phyloP scores from a whole-genome alignment of 2,113 vertebrate genomes.

The Zosterops lateralis region DNA sequence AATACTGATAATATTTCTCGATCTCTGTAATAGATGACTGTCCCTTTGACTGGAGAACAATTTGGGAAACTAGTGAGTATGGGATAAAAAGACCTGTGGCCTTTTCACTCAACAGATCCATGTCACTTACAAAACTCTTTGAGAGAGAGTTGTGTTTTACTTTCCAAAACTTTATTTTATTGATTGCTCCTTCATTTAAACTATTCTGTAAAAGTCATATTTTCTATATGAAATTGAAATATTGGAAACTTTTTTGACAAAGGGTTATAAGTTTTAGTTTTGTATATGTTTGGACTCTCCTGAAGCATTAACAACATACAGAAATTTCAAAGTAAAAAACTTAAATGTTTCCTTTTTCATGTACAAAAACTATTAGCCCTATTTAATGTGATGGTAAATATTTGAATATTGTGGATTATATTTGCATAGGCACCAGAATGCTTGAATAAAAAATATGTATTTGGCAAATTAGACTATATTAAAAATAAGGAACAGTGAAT shows the following conservation, averaged over 20 bases:
- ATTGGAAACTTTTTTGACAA: neutral
- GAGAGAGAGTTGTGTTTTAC: neutral
- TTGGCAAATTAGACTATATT: neutral
- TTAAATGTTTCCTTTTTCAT: neutral
- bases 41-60: neutral
- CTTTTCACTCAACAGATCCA: neutral
- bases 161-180: neutral
- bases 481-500: neutral
- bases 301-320: neutral
- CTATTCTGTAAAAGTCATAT: neutral
- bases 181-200: neutral
- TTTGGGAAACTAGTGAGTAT: neutral
- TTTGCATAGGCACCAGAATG: neutral
- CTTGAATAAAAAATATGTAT: neutral
- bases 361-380: neutral
- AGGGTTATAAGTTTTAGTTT: neutral
- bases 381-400: neutral
- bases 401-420: neutral
- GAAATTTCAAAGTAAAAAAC: neutral
- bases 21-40: neutral
- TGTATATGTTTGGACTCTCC: neutral
- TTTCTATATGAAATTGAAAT: neutral
- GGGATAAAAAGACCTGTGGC: neutral
- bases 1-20: neutral
- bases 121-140: neutral